These are phyloP conservation scores for Tokudaia tokunoshimensis DNA, from an alignment of 2,797 vertebrate species.

Conservation along the genomic window DNA sequence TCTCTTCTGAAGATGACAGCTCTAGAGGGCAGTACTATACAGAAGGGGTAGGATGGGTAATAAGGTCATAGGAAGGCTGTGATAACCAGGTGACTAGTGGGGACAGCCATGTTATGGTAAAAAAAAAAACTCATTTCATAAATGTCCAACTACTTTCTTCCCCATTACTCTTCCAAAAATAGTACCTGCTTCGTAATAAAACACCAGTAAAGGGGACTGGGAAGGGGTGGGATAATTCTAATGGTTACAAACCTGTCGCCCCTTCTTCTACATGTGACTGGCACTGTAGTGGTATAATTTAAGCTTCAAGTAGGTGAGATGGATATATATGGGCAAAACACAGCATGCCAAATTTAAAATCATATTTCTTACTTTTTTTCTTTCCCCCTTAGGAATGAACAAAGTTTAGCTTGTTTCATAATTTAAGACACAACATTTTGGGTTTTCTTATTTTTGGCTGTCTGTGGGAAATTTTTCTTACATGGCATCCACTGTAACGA, in stretches of 20 bases:
- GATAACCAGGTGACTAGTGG: neutral
- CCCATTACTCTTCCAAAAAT: slow-evolving; percentile 20
- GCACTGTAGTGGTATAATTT: slow-evolving; percentile 34
- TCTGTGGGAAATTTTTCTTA: neutral
- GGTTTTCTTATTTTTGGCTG: slow-evolving; percentile 30
- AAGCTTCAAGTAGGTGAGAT: slow-evolving; percentile 55
- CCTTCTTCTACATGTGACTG: slow-evolving; percentile 14
- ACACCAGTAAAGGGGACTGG: neutral
- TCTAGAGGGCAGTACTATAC: neutral
- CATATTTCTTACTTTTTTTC: neutral
- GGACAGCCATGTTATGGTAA: neutral
- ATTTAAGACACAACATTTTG: slow-evolving; percentile 26
- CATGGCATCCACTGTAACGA: neutral
- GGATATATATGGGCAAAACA: neutral
- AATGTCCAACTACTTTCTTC: slow-evolving; percentile 14
- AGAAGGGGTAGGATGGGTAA: neutral
- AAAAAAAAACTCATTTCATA: neutral
- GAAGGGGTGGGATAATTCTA: neutral
- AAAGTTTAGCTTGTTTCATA: slow-evolving; percentile 23
- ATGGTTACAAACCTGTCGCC: neutral
- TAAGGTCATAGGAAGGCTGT: neutral
- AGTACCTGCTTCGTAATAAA: neutral
- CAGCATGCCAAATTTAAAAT: slow-evolving; percentile 49
- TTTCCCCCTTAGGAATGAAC: neutral
- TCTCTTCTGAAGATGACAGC: neutral